Conservation (phyloP, 2,797 vertebrate genomes). For the Eupleurogrammus muticus region DNA sequence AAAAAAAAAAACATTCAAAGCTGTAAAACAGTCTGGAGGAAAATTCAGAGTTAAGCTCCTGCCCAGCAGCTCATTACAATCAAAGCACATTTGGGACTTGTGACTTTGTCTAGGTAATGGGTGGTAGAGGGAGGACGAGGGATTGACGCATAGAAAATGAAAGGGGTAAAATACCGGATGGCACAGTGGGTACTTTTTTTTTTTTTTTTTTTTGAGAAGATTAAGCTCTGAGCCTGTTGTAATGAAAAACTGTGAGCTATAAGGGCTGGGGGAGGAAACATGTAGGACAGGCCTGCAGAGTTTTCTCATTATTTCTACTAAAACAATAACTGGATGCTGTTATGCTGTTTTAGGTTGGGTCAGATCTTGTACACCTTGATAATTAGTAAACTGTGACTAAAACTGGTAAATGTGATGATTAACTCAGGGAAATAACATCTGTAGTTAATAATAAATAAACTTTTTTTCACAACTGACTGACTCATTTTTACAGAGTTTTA, state of each 20-base stretch:
- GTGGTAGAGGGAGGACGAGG: slow-evolving; percentile 39
- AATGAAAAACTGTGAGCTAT: slow-evolving; percentile 58
- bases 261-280: slow-evolving; percentile 28
- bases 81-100: slow-evolving; percentile 43
- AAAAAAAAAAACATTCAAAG: slow-evolving; percentile 29
- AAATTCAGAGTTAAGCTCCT: slow-evolving; percentile 36
- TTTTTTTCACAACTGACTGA: slow-evolving; percentile 21
- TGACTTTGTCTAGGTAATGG: slow-evolving; percentile 43
- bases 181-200: slow-evolving; percentile 56
- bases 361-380: slow-evolving; percentile 28
- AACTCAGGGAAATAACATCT: slow-evolving; percentile 64
- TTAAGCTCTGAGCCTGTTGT: slow-evolving; percentile 66
- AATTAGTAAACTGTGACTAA: slow-evolving; percentile 54
- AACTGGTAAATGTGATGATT: slow-evolving; percentile 42
- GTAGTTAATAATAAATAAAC: slow-evolving; percentile 66
- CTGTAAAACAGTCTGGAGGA: slow-evolving; percentile 18
- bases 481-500: slow-evolving; percentile 2
- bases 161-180: slow-evolving; percentile 54
- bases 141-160: slow-evolving; percentile 51
- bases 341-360: slow-evolving; percentile 22
- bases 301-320: slow-evolving; percentile 45
- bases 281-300: slow-evolving; percentile 44
- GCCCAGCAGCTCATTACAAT: slow-evolving; percentile 46
- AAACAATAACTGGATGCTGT: slow-evolving; percentile 35
- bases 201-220: slow-evolving; percentile 49